phyloP scores from a whole-genome alignment of 2,113 vertebrate species.

The Melanerpes formicivorus region DNA sequence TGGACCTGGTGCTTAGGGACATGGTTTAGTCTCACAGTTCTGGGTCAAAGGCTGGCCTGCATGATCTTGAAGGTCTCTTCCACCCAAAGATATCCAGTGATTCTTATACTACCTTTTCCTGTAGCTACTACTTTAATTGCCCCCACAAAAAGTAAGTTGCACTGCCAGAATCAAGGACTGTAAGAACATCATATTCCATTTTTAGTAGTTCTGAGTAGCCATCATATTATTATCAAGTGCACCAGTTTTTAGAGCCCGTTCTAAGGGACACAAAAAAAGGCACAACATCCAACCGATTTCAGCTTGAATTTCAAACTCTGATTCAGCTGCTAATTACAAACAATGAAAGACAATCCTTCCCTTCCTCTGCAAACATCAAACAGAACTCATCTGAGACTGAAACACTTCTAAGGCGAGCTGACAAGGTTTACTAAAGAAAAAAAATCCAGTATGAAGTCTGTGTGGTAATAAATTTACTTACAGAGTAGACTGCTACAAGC shows the following conservation, averaged over 20 bases:
- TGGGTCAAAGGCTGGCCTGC: too few species aligned
- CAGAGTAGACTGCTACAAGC: neutral
- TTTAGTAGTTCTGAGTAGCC: neutral
- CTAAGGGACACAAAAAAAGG: neutral
- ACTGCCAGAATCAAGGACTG: neutral
- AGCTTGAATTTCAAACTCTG: neutral
- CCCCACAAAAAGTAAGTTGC: rapidly evolving
- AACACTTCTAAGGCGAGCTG: neutral
- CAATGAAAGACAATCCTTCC: neutral
- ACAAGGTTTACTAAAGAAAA: neutral
- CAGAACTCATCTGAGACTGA: neutral
- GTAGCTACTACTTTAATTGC: neutral
- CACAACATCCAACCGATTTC: neutral
- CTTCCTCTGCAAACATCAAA: neutral
- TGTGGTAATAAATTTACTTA: neutral
- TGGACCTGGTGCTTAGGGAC: too few species aligned
- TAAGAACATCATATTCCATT: neutral
- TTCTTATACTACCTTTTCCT: neutral
- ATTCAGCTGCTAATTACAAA: neutral
- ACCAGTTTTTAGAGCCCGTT: neutral
- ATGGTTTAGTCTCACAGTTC: too few species aligned
- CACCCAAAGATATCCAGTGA: too few species aligned
- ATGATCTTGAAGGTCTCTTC: too few species aligned
- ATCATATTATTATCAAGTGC: too few species aligned
- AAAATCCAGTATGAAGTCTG: neutral